phyloP scores from a whole-genome alignment of 2,888 invertebrate genomes.

The Chesias legatella region DNA sequence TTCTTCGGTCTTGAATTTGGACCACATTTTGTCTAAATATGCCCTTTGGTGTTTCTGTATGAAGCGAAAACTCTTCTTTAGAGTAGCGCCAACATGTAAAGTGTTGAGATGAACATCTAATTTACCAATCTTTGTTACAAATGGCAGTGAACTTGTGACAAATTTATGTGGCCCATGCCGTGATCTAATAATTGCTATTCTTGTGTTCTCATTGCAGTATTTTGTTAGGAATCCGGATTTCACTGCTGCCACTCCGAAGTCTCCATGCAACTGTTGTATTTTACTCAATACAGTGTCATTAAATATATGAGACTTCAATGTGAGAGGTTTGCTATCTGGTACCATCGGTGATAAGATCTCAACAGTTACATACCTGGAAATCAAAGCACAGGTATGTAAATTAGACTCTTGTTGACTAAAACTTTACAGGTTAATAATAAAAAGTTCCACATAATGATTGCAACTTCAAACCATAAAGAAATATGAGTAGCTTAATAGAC shows the following conservation, averaged over 20 bases:
- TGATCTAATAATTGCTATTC: conserved; percentile 85
- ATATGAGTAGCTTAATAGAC: too few species aligned
- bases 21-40: conserved; percentile 83
- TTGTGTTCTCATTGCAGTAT: conserved; percentile 88
- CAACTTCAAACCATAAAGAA: too few species aligned
- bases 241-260: conserved; percentile 86
- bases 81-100: conserved; percentile 87
- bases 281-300: conserved; percentile 80
- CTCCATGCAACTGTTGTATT: conserved; percentile 86
- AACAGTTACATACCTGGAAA: conserved; percentile 84
- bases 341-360: conserved; percentile 79
- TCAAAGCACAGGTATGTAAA: too few species aligned
- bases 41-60: conserved; percentile 84
- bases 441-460: too few species aligned
- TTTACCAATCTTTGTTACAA: conserved; percentile 84
- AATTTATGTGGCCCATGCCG: conserved; percentile 88
- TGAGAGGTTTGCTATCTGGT: conserved; percentile 67
- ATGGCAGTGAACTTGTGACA: conserved; percentile 84
- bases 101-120: conserved; percentile 82
- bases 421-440: too few species aligned
- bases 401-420: too few species aligned
- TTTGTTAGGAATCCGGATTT: conserved; percentile 87
- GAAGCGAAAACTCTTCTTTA: conserved; percentile 89
- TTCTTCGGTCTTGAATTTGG: conserved; percentile 80
- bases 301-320: conserved; percentile 75